phyloP scores from a whole-genome alignment of 2,113 vertebrate genomes.

The Lycaon pictus region DNA sequence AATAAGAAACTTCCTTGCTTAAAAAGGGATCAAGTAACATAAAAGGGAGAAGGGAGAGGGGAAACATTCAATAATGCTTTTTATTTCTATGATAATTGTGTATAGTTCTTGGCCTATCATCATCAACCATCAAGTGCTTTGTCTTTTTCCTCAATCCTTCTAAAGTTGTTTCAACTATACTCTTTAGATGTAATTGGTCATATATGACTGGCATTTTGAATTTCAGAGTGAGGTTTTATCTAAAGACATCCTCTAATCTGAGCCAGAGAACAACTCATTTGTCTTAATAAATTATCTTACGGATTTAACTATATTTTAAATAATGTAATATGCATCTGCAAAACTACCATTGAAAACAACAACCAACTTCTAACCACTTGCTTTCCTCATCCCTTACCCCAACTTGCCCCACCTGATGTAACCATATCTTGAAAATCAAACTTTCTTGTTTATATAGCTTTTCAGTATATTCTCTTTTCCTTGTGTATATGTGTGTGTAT shows the following conservation, averaged over 20 bases:
- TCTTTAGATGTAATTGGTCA: neutral
- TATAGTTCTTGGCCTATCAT: neutral
- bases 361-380: neutral
- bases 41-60: neutral
- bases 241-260: neutral
- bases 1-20: neutral
- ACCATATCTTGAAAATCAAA: constrained; percentile 6
- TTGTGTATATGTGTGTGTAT: neutral
- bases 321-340: neutral
- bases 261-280: neutral
- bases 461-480: neutral
- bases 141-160: neutral
- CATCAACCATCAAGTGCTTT: neutral
- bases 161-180: neutral
- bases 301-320: neutral
- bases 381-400: neutral
- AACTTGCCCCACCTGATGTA: neutral
- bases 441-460: neutral
- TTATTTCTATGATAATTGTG: neutral
- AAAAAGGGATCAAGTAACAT: neutral
- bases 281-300: neutral
- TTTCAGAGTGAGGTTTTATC: neutral
- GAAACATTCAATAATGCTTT: neutral
- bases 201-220: neutral
- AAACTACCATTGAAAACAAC: neutral